These are phyloP conservation scores for Aphaenogaster rudis DNA, from an alignment of 1,140 invertebrate species.

Conservation along the genomic window DNA sequence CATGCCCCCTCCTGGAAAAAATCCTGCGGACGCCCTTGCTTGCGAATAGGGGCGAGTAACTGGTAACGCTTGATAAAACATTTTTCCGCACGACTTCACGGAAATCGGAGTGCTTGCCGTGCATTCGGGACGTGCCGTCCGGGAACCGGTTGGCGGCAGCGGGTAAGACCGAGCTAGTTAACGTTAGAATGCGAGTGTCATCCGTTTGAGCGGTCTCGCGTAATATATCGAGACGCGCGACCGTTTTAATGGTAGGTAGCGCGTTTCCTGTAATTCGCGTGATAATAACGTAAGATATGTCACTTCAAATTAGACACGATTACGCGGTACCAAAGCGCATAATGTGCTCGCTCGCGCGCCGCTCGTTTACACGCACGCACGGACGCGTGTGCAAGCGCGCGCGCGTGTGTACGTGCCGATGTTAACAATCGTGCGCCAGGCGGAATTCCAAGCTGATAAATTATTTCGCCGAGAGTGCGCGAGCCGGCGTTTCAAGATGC, in stretches of 20 bases:
- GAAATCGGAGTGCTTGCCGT: conserved; percentile 41
- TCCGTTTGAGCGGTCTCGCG: conserved; percentile 35
- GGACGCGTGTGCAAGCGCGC: too few species aligned
- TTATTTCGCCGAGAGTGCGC: conserved; percentile 20
- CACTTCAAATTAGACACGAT: conserved; percentile 55
- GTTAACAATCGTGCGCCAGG: neutral
- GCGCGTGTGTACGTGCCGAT: neutral
- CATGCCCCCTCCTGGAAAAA: too few species aligned
- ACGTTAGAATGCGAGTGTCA: conserved; percentile 17
- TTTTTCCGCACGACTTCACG: conserved; percentile 59
- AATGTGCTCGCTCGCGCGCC: conserved; percentile 22
- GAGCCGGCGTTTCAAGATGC: conserved; percentile 52
- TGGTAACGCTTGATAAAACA: conserved; percentile 62
- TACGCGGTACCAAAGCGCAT: conserved; percentile 35
- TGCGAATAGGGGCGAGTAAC: neutral
- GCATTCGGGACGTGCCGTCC: conserved; percentile 1
- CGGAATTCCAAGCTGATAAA: conserved; percentile 42
- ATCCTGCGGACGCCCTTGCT: too few species aligned
- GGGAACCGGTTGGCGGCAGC: conserved; percentile 26
- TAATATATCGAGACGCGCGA: conserved; percentile 56
- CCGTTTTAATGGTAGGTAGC: conserved; percentile 9
- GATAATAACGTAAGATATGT: conserved; percentile 51
- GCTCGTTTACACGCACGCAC: conserved; percentile 16
- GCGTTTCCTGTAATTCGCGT: conserved; percentile 35
- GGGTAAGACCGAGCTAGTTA: conserved; percentile 29